Base-by-base conservation (phyloP, 2,888 invertebrate genomes). In the Xylocampa areola region DNA sequence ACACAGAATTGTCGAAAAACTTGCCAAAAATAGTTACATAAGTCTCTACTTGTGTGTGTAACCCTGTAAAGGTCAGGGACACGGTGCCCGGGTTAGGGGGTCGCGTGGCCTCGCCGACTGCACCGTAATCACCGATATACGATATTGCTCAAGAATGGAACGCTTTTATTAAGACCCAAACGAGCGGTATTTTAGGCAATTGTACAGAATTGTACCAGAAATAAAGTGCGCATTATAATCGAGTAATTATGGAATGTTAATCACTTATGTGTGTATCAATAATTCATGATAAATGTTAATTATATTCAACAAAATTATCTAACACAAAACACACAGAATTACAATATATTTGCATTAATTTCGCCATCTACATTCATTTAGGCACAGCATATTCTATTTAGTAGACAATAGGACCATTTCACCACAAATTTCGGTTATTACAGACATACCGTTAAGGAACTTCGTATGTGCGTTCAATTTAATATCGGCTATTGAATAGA, bases 401-500 rank as follows among this genome's bases (percentile, higher is more conserved):
- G 44, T 39, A 73, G 47, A 74, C 69, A 76, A 74, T 73, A 49
- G 61, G 35, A 45, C 25, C 53, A 40, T 69, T 73, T 41, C 47
- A 52, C 52, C 50, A 73, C 74, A 78, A 83, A 81, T 81, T 85
- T 77, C 76, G 70, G 80, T 82, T 78, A 80, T 77, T 80, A 82
- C 82, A 78, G 76, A 78, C 74, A 71, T 76, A 57, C 73, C 77
- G 73, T 79, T 75, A 82, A 86, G 82, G 82, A 86, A 84, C 80
- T 81, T 77, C 77, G 79, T 81, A 79, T 64, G 41, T 57, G 55
- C 83, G 85, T 85, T 82, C 83, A 85, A 87, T 88, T 88, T 89
- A 85, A 89, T 90, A 90, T 87, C 81, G 83, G 70, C 62, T 74
- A 77, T 84, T 89, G 88, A 89, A 90, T 88, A 86, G 91, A 87